phyloP scores from a whole-genome alignment of 2,113 vertebrate genomes.

The Myrmecophaga tridactyla region DNA sequence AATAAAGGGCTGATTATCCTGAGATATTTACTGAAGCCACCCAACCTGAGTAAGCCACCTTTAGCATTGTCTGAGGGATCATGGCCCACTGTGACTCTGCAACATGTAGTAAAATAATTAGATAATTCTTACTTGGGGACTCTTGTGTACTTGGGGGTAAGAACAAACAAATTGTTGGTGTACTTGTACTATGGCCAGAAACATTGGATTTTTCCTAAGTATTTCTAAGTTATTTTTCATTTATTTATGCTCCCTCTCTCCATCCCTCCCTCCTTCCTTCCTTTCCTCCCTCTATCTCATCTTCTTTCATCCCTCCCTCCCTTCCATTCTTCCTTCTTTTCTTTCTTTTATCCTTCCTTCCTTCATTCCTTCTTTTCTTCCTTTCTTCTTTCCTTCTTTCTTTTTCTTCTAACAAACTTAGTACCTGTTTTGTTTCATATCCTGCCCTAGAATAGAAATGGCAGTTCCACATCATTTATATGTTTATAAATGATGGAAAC shows the following conservation, averaged over 20 bases:
- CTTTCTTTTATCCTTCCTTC: not conserved
- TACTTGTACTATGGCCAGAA: not conserved
- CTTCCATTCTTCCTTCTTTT: not conserved
- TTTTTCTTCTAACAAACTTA: not conserved
- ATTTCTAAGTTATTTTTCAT: not conserved
- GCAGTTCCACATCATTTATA: not conserved
- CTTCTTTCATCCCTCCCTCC: not conserved
- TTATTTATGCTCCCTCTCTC: not conserved
- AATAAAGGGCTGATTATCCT: conserved; percentile 26
- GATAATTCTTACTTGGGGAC: not conserved
- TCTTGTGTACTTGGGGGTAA: not conserved
- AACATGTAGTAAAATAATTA: not conserved
- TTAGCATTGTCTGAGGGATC: not conserved
- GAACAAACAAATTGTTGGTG: not conserved
- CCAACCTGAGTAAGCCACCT: not conserved
- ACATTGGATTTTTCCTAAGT: not conserved
- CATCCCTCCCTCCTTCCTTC: not conserved
- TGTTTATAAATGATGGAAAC: not conserved
- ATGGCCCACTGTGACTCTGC: not conserved
- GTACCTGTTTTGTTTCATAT: not conserved
- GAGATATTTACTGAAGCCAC: conserved; percentile 25
- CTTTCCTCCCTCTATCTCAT: no score
- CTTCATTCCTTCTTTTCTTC: not conserved
- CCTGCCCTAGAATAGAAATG: not conserved
- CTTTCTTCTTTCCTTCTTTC: not conserved